phyloP scores from a whole-genome alignment of 2,888 invertebrate species.

The Hyles lineata region DNA sequence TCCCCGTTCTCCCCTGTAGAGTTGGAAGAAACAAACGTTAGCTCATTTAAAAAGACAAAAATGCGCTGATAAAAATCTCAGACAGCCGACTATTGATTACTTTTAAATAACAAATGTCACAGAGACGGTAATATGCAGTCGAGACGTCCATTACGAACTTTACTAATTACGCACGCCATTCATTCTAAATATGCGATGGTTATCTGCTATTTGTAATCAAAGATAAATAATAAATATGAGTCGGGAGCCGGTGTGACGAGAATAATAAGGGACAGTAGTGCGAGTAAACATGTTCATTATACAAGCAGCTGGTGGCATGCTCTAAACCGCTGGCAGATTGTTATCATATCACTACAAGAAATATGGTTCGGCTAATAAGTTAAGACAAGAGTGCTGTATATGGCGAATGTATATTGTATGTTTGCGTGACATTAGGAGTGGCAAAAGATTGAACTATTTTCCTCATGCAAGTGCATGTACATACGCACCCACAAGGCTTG shows the following conservation, averaged over 20 bases:
- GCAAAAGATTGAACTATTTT: no score
- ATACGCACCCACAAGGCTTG: no score
- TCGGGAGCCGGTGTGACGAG: conserved; percentile 38
- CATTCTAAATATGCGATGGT: conserved; percentile 30
- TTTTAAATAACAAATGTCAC: conserved; percentile 23
- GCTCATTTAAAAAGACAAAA: conserved; percentile 8
- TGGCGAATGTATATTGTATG: not conserved
- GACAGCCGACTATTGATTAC: conserved; percentile 7
- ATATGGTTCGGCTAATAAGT: conserved; percentile 39
- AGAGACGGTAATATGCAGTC: conserved; percentile 9
- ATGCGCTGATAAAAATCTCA: not conserved
- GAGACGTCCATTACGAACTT: conserved; percentile 8
- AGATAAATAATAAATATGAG: conserved; percentile 24
- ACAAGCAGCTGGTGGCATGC: conserved; percentile 45
- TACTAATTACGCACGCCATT: conserved; percentile 29
- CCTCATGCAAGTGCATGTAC: no score
- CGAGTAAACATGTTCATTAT: conserved; percentile 47
- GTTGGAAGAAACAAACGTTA: not conserved
- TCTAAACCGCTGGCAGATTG: conserved; percentile 48
- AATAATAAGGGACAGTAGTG: conserved; percentile 34
- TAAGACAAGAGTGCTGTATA: conserved; percentile 25
- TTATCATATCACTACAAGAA: conserved; percentile 48
- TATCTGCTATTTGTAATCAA: conserved; percentile 31
- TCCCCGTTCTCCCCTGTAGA: no score
- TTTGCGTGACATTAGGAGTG: no score